phyloP scores from a whole-genome alignment of 2,113 vertebrate species.

The Fregetta grallaria region DNA sequence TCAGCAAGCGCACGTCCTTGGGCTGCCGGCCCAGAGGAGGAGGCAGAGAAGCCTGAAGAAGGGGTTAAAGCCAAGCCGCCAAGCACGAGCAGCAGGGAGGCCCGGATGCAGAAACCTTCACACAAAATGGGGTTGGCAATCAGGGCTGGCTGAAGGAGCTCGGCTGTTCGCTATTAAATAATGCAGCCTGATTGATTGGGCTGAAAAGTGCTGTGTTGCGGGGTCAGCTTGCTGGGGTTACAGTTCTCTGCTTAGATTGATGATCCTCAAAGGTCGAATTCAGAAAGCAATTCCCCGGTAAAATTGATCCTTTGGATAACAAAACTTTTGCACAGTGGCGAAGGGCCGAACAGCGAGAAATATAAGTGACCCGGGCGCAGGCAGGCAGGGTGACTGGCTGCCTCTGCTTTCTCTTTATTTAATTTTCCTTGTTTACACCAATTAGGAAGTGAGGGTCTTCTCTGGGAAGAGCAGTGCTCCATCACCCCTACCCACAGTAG shows the following conservation, averaged over 20 bases:
- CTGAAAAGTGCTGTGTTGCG: background rate
- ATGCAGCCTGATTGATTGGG: constrained; percentile 65
- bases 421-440: background rate
- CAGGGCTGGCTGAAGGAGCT: background rate
- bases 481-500: background rate
- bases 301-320: constrained; percentile 40
- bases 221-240: constrained; percentile 57
- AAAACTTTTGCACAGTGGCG: background rate
- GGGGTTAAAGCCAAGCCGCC: background rate
- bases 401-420: background rate
- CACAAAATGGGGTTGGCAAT: background rate
- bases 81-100: background rate
- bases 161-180: constrained; percentile 43
- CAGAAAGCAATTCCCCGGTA: constrained; percentile 51
- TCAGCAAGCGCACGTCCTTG: rapidly evolving
- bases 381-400: background rate
- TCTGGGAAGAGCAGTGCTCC: background rate
- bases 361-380: background rate
- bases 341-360: background rate
- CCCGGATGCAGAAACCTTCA: background rate
- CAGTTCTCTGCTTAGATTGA: constrained; percentile 53
- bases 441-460: background rate
- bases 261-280: constrained; percentile 66
- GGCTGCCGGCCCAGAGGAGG: background rate
- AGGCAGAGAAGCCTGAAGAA: background rate